Base-by-base conservation (phyloP, 92 coral and sea anemone genomes). In the Zoanthus solanderi region DNA sequence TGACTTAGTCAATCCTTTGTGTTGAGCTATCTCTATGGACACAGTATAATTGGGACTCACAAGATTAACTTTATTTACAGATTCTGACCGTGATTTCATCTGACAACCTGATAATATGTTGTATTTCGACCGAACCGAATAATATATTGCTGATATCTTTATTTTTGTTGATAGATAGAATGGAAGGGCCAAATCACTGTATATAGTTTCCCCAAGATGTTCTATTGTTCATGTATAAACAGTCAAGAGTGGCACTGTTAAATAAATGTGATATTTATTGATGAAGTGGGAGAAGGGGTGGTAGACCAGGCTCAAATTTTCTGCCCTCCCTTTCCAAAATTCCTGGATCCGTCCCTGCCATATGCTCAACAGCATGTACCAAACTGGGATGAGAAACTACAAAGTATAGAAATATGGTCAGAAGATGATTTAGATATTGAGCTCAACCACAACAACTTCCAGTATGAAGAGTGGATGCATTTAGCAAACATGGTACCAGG, bases 81-180 rank as follows among this genome's bases (percentile, higher is more conserved):
- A 72, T 72, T 72, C 76, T 72, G 76, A 72, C 76, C 76, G 47
- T 72, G 76, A 72, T 72, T 72, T 29, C 10, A 72, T 72, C 76
- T 29, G 76, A 72, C 46, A 72, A 29, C 47, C 76, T 13, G 76
- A 72, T 72, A 72, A 72, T 72, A 72, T 47, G 52, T 47, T 47
- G 8, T 8, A 47, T 47, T 47, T 47, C 52, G 52, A 47, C 52
- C 52, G 52, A 47, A 47, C 52, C 52, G 52, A 47, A 47, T 47
- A 47, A 47, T 47, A 47, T 47, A 47, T 47, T 47, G 52, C 52
- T 47, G 52, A 47, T 4, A 47, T 47, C 52, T 47, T 47, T 47
- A 72, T 72, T 29, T 72, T 29, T 72, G 76, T 72, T 72, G 42
- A 71, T n/a, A 9, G 9, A 47, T 47, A 47, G 52, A 47, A 47